phyloP scores from a whole-genome alignment of 2,888 invertebrate species.

The Drymonia ruficornis region DNA sequence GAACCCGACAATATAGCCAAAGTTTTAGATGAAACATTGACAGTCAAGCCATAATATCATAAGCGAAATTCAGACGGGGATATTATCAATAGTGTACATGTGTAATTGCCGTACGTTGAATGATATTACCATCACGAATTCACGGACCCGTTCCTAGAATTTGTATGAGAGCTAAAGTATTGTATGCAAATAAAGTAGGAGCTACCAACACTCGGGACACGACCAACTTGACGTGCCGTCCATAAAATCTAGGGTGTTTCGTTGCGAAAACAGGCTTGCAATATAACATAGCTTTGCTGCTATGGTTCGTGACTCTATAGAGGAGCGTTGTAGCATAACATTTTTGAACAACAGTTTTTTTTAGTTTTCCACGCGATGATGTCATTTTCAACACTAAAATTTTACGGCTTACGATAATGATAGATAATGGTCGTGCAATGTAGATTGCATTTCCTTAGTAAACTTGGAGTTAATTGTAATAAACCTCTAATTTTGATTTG shows the following conservation, averaged over 20 bases:
- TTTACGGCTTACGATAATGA: constrained; percentile 7
- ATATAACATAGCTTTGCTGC: constrained; percentile 5
- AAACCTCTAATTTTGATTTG: constrained; percentile 38
- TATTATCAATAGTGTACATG: background rate
- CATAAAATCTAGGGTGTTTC: constrained; percentile 28
- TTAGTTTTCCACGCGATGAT: constrained; percentile 2
- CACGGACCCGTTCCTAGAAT: constrained; percentile 20
- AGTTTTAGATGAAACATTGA: background rate
- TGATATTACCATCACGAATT: constrained; percentile 22
- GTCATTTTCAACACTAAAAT: constrained; percentile 6
- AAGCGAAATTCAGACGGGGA: background rate
- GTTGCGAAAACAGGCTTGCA: constrained; percentile 9
- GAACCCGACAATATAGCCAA: background rate
- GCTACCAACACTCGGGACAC: constrained; percentile 19
- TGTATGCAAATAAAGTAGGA: constrained; percentile 55
- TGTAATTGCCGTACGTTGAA: constrained; percentile 15
- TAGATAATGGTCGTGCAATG: constrained; percentile 3
- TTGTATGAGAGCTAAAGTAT: constrained; percentile 36
- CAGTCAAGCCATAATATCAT: too few species aligned
- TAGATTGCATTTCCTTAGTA: background rate
- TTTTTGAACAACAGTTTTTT: background rate
- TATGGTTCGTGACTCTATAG: background rate
- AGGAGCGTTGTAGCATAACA: background rate
- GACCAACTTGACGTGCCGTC: constrained; percentile 31
- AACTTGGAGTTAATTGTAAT: constrained; percentile 10